Evolutionary conservation across 2,888 invertebrate genomes (phyloP).

Genomic region (Nyleta sp.): DNA sequence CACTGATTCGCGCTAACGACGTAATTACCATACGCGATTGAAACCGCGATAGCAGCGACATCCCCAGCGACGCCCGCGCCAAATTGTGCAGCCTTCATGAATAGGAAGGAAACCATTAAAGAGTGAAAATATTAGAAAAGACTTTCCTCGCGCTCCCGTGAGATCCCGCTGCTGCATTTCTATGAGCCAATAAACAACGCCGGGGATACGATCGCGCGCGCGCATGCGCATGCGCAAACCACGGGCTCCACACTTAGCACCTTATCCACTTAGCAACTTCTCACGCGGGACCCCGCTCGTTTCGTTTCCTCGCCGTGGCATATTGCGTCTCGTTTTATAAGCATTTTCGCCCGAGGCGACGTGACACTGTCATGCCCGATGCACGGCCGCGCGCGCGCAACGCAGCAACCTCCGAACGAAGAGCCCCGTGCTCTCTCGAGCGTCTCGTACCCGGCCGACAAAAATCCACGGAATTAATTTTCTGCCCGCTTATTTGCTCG

Average conservation of each 20-base stretch:
- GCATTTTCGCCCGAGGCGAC: conserved; percentile 79
- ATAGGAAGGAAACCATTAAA: too few relatives aligned
- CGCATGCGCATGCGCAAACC: conserved; percentile 41
- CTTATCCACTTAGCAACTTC: conserved; percentile 81
- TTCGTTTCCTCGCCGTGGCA: conserved; percentile 71
- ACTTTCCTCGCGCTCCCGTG: too few relatives aligned
- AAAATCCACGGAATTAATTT: conserved; percentile 78
- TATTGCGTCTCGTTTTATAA: conserved; percentile 78
- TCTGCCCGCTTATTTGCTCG: conserved; percentile 73
- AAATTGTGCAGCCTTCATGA: too few relatives aligned
- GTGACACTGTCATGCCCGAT: conserved; percentile 77
- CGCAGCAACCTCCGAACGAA: conserved; percentile 33
- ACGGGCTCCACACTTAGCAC: conserved; percentile 78
- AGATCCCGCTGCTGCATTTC: too few relatives aligned
- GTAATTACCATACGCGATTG: too few relatives aligned
- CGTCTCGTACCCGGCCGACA: conserved; percentile 69
- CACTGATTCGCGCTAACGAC: too few relatives aligned
- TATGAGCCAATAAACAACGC: too few relatives aligned
- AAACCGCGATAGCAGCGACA: too few relatives aligned
- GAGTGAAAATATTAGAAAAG: too few relatives aligned
- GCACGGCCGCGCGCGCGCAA: conserved; percentile 42
- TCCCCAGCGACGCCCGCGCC: too few relatives aligned
- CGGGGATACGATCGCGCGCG: conserved; percentile 17
- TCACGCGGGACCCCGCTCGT: conserved; percentile 75
- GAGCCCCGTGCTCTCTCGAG: conserved; percentile 70